phyloP scores from a whole-genome alignment of 2,797 vertebrate species.

The Propithecus deckenii region DNA sequence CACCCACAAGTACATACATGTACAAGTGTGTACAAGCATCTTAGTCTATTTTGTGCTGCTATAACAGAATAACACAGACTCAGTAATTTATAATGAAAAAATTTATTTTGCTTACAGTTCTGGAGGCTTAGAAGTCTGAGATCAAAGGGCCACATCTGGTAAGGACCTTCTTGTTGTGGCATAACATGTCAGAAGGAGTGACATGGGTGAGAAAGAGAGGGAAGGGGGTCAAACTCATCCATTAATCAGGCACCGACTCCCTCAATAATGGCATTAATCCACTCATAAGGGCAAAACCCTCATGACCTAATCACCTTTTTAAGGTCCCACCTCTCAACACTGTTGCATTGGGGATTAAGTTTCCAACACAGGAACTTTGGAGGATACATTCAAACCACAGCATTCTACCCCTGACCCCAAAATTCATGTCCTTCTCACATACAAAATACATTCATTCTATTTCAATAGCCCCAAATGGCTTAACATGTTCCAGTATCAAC shows the following conservation, averaged over 20 bases:
- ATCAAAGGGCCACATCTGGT: neutral
- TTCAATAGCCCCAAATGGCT: neutral
- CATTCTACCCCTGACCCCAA: neutral
- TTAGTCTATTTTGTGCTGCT: neutral
- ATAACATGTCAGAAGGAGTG: neutral
- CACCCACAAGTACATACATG: neutral
- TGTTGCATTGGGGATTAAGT: neutral
- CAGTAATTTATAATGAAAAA: neutral
- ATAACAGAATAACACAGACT: neutral
- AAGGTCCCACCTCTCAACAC: neutral
- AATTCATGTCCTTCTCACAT: neutral
- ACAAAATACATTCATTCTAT: neutral
- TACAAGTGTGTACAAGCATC: neutral
- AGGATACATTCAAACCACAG: neutral
- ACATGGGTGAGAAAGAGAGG: neutral
- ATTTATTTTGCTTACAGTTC: neutral
- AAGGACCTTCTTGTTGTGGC: neutral
- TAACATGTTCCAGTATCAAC: neutral
- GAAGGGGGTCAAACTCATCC: neutral
- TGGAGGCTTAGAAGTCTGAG: neutral
- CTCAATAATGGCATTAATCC: neutral
- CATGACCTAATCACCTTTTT: neutral
- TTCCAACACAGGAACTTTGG: neutral
- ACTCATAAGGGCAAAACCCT: neutral
- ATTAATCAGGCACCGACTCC: neutral